These are phyloP conservation scores for Procambarus virginalis DNA, from an alignment of 1,140 invertebrate species.

Conservation along the genomic window DNA sequence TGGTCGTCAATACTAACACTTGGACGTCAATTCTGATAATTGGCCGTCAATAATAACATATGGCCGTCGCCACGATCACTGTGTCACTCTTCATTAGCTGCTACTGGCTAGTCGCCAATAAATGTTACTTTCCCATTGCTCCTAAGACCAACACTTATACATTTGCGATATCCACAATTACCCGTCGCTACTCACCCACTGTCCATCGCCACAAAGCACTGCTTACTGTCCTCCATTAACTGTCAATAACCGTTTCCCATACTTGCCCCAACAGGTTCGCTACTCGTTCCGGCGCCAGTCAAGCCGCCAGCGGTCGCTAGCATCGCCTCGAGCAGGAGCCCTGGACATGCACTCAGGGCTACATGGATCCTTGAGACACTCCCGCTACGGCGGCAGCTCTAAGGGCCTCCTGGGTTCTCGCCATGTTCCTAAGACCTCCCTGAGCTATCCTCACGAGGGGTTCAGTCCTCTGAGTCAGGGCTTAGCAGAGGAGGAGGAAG, in stretches of 20 bases:
- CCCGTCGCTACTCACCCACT: not conserved
- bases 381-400: not conserved
- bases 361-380: not conserved
- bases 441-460: not conserved
- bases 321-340: not conserved
- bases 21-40: no score
- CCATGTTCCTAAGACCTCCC: not conserved
- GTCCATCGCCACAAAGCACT: not conserved
- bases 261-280: conserved; percentile 3
- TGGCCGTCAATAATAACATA: no score
- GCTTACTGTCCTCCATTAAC: not conserved
- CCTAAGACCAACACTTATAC: no score
- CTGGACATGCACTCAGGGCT: not conserved
- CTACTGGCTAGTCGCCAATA: no score
- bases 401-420: not conserved
- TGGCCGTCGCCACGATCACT: no score
- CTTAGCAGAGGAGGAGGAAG: conserved; percentile 20
- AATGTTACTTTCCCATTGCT: no score
- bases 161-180: not conserved
- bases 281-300: conserved; percentile 28
- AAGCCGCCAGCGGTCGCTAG: conserved; percentile 8
- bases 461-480: conserved; percentile 16
- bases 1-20: no score
- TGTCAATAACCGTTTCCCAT: not conserved
- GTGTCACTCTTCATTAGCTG: no score